Base-by-base conservation (phyloP, 2,113 vertebrate species). In the Perca schrenkii region DNA sequence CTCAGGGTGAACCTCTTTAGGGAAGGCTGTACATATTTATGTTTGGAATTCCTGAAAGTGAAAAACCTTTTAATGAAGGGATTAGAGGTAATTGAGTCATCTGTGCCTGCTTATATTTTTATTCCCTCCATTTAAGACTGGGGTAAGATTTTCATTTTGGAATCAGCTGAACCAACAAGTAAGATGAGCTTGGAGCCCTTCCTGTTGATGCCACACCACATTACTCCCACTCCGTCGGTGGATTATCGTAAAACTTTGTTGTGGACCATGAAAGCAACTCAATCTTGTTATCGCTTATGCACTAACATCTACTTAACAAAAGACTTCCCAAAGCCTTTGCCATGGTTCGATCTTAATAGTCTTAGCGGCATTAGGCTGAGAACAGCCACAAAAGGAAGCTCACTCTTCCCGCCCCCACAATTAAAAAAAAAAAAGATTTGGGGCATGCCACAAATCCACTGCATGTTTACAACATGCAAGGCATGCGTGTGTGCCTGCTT, bases 341-440 rank as follows among this genome's bases (percentile, higher is more conserved):
- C 86, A 91, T 91, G 89, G 90, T 93, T 92, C 89, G 50, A 88
- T 92, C 88, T 86, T 91, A 91, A 92, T 87, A 90, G 86, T 91
- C 88, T 94, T 92, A 93, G 84, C 85, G 72, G 93, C 79, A 90
- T 92, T 93, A 93, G 89, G 87, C 82, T 82, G 79, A 82, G 77
- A 89, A 74, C 74, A 72, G 77, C 63, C 71, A 93, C 91, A 94
- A 91, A 91, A 89, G 86, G 88, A 86, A 90, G 87, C 91, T 88
- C 84, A 65, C 83, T 69, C 77, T 73, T 65, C 82, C 89, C 86
- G 88, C 82, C 85, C 82, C 79, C 89, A 92, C 92, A 93, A 93
- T 93, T 93, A 92, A 89, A 90, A 11, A 31, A 84, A 86, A 84
- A 91, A 25, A 25, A 25, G 90, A 94, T 95, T 93, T 93, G 80